These are phyloP conservation scores for Drosophila ochracea DNA, from an alignment of 2,888 invertebrate species.

Conservation along the genomic window DNA sequence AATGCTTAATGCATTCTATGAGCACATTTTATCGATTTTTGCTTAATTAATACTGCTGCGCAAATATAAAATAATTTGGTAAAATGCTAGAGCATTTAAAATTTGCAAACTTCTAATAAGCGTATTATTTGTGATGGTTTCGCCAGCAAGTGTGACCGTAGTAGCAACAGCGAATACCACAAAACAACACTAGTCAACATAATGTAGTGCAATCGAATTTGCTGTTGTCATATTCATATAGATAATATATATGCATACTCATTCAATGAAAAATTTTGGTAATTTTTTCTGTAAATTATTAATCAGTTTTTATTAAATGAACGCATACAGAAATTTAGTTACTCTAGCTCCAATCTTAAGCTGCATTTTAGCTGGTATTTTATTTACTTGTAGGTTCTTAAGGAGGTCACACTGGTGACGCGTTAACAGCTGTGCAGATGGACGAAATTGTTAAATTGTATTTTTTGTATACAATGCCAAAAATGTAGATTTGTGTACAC, in stretches of 20 bases:
- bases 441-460: constrained; percentile 25
- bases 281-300: neutral
- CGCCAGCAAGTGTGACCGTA: constrained; percentile 51
- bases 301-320: neutral
- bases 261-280: neutral
- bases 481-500: constrained; percentile 53
- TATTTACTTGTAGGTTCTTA: neutral
- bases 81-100: constrained; percentile 3
- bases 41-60: neutral
- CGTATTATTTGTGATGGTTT: constrained; percentile 71
- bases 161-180: constrained; percentile 5
- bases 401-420: constrained; percentile 42
- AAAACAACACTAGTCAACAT: constrained; percentile 41
- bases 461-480: constrained; percentile 57
- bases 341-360: too few species aligned
- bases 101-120: constrained; percentile 43
- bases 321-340: neutral
- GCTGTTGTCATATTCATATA: neutral
- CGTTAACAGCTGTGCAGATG: constrained; percentile 59
- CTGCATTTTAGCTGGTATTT: constrained; percentile 41
- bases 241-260: neutral
- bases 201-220: neutral
- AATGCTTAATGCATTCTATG: constrained; percentile 17
- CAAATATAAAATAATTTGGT: constrained; percentile 3
- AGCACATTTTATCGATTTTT: constrained; percentile 30